Evolutionary conservation across 2,888 invertebrate genomes (phyloP).

Genomic region (Flabesymbios commensalis): DNA sequence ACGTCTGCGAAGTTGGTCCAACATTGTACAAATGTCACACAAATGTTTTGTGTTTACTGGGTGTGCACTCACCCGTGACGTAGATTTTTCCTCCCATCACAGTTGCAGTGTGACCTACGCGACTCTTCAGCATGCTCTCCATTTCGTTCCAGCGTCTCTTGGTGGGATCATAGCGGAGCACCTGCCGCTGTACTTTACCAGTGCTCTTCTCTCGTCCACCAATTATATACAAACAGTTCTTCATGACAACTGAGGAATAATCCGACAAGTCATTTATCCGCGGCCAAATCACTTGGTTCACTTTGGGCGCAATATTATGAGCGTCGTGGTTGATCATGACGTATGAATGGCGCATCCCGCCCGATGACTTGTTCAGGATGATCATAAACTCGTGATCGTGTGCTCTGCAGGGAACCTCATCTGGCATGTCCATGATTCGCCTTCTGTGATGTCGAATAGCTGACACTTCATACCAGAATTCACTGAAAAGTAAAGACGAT

Average conservation of each 20-base stretch:
- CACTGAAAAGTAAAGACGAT: too few relatives aligned
- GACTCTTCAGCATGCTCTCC: slow-evolving; percentile 9
- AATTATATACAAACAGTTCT: slow-evolving; percentile 13
- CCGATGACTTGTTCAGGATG: background rate
- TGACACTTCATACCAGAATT: too few relatives aligned
- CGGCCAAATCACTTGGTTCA: slow-evolving; percentile 8
- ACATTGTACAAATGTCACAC: too few relatives aligned
- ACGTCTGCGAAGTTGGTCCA: too few relatives aligned
- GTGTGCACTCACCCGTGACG: slow-evolving; percentile 14
- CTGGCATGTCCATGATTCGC: too few relatives aligned
- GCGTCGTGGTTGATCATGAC: slow-evolving; percentile 1
- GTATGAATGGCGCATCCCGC: slow-evolving; percentile 2
- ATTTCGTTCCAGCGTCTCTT: slow-evolving; percentile 9
- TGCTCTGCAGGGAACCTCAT: too few relatives aligned
- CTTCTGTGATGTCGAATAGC: too few relatives aligned
- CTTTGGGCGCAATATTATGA: slow-evolving; percentile 1
- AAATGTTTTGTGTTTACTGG: too few relatives aligned
- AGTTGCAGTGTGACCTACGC: slow-evolving; percentile 3
- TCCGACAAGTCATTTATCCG: slow-evolving; percentile 8
- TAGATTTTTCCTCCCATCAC: slow-evolving; percentile 6
- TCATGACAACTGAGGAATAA: slow-evolving; percentile 11
- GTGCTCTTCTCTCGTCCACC: slow-evolving; percentile 12
- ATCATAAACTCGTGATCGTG: too few relatives aligned
- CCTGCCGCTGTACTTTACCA: background rate
- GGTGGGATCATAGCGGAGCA: slow-evolving; percentile 9